Conservation (phyloP, 30 jellyfish, hydroid and myxozoan genomes). For the Hydractinia echinata region DNA sequence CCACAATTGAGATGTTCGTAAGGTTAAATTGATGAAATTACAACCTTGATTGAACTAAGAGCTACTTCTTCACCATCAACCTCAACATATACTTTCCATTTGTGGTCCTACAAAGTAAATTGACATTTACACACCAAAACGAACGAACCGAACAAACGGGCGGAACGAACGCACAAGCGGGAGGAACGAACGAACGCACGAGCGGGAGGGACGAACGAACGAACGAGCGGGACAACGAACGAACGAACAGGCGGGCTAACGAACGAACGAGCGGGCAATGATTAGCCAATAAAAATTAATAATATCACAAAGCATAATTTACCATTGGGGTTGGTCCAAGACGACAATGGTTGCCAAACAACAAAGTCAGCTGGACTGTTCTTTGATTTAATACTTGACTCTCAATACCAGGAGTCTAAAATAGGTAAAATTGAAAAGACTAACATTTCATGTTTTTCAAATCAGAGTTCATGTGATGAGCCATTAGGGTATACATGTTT, state of each 20-base stretch:
- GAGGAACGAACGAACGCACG: too few relatives aligned
- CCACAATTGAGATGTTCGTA: too few relatives aligned
- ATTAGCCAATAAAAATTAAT: too few relatives aligned
- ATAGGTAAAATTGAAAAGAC: background rate
- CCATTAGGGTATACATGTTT: background rate
- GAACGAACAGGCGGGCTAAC: too few relatives aligned
- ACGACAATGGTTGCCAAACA: constrained; percentile 88
- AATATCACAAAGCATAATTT: background rate
- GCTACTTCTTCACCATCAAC: constrained; percentile 92
- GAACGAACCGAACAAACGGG: too few relatives aligned
- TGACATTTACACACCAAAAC: background rate
- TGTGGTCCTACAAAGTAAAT: constrained; percentile 63
- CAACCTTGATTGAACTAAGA: constrained; percentile 68
- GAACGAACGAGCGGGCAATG: too few relatives aligned
- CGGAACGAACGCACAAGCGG: too few relatives aligned
- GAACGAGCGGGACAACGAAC: too few relatives aligned
- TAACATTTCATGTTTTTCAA: background rate
- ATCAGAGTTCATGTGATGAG: background rate
- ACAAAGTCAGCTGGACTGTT: constrained; percentile 36
- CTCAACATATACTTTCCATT: constrained; percentile 86
- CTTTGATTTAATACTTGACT: constrained; percentile 5
- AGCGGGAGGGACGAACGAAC: too few relatives aligned
- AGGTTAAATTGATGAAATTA: too few relatives aligned
- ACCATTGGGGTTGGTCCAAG: constrained; percentile 93
- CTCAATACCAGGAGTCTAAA: constrained; percentile 20